Base-by-base conservation (phyloP, 2,888 invertebrate species). In the Scaptomyza reducta region DNA sequence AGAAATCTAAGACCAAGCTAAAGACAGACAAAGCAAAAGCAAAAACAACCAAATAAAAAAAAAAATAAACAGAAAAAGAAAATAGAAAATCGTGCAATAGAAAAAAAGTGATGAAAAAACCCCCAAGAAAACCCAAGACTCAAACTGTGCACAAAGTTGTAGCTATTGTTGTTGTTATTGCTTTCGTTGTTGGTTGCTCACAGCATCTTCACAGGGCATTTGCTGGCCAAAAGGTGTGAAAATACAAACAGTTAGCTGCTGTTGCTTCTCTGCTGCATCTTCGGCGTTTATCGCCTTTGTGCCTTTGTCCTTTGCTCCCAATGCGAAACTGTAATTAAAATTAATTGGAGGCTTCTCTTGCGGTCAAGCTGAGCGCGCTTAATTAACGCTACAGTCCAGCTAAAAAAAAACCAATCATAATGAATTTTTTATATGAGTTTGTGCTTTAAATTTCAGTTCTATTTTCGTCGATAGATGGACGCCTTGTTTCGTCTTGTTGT, bases 151-250 rank as follows among this genome's bases (percentile, higher is more conserved):
- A 57, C 56, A 62, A 74, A 77, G 62, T 74, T 74, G 77, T 29
- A 77, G 74, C 14, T 27, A 13, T 31, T 60, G 53, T 27, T 44
- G 53, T 35, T 29, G 16, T 33, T 60, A 41, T 27, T 55, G 16
- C 11, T 66, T 40, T 35, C 54, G 41, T 38, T 54, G 41, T 49
- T 56, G 42, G 62, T 45, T 42, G 47, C 53, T 71, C 35, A 42
- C 53, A 69, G 61, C 62, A 44, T 63, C 84, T 79, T 74, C 65
- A 74, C 77, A 77, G 84, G 62, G 88, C 88, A 83, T 88, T 84
- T 80, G 81, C 74, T 80, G 78, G 61, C 70, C 84, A 84, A 84
- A 79, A 88, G 84, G 88, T 84, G 84, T 88, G 81, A 84, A 84
- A 84, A 88, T 65, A 78, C 77, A 88, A 81, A 81, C 87, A 80